phyloP scores from a whole-genome alignment of 2,797 vertebrate genomes.

The Fringilla coelebs region DNA sequence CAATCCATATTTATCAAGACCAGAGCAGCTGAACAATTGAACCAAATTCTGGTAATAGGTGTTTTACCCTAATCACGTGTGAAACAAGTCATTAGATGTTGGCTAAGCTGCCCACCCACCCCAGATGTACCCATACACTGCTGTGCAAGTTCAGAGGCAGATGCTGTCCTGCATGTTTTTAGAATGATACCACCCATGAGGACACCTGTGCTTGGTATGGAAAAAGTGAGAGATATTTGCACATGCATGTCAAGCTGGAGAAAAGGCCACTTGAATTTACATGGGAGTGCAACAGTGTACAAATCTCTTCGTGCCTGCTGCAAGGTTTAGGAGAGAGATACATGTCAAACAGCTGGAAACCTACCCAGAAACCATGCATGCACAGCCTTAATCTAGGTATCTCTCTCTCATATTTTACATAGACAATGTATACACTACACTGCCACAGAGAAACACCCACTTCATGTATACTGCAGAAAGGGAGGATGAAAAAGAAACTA shows the following conservation, averaged over 20 bases:
- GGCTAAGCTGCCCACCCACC: not conserved
- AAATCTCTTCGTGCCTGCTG: not conserved
- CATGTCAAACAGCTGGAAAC: not conserved
- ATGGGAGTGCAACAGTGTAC: not conserved
- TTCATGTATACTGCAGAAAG: not conserved
- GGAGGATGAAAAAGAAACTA: not conserved
- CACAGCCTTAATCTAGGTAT: not conserved
- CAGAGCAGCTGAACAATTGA: not conserved
- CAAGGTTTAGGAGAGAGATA: not conserved
- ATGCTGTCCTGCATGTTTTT: not conserved
- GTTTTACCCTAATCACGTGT: not conserved
- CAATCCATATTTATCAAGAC: slow-evolving; percentile 18
- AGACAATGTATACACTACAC: fast-evolving
- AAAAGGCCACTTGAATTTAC: not conserved
- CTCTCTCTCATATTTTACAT: not conserved
- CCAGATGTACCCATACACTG: fast-evolving
- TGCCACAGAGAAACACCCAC: not conserved
- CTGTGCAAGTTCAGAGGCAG: not conserved
- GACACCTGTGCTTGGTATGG: not conserved
- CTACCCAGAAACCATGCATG: not conserved
- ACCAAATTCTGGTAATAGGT: not conserved
- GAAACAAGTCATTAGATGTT: not conserved
- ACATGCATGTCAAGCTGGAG: not conserved
- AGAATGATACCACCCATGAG: not conserved
- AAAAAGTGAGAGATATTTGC: not conserved